phyloP scores from a whole-genome alignment of 2,113 vertebrate genomes.

The Psilopogon haemacephalus region DNA sequence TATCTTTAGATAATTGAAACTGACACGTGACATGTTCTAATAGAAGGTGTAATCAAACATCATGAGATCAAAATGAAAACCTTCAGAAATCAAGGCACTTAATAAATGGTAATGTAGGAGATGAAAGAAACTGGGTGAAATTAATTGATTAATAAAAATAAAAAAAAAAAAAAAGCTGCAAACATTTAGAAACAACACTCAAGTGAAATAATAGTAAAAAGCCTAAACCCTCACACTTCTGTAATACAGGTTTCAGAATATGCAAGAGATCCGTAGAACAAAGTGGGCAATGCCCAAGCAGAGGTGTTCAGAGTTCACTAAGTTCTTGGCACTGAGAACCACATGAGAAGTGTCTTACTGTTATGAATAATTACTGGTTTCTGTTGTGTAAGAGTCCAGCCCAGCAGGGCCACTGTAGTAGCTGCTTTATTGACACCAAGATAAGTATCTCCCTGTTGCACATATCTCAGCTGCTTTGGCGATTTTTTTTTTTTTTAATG shows the following conservation, averaged over 20 bases:
- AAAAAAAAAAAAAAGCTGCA: no score
- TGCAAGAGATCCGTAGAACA: background rate
- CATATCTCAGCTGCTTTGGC: background rate
- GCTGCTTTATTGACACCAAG: background rate
- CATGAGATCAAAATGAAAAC: background rate
- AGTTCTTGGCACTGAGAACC: background rate
- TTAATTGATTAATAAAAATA: no score
- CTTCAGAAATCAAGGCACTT: no score
- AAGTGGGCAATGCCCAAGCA: background rate
- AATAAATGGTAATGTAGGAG: background rate
- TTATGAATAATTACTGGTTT: background rate
- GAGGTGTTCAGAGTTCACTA: background rate
- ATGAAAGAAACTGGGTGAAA: background rate
- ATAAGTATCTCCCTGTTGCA: background rate
- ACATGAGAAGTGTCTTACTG: background rate
- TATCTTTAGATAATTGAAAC: background rate
- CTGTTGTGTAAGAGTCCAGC: background rate
- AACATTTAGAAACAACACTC: no score
- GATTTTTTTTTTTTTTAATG: background rate
- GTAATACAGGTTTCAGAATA: background rate
- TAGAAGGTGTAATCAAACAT: background rate
- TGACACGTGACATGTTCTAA: background rate
- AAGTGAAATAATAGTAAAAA: no score
- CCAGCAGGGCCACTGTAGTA: background rate
- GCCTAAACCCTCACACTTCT: background rate